Conservation (phyloP, 1,140 invertebrate species). For the Drosophila rufa region DNA sequence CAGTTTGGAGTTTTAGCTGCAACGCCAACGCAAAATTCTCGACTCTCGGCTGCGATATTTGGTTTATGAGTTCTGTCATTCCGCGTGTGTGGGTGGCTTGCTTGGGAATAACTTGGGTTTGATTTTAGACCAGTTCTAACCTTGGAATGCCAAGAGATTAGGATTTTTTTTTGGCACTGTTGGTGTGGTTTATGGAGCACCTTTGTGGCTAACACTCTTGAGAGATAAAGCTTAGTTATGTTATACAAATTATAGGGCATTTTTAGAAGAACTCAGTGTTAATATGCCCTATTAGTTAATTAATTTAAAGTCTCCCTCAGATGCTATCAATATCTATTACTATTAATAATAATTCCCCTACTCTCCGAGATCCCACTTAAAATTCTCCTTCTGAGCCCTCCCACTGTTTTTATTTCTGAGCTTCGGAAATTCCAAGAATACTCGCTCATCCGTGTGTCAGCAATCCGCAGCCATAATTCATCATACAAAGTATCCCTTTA, state of each 20-base stretch:
- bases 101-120: conserved; percentile 14
- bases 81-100: conserved; percentile 11
- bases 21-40: conserved; percentile 54
- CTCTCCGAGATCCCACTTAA: neutral
- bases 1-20: conserved; percentile 43
- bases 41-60: conserved; percentile 27
- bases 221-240: neutral
- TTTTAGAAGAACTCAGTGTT: neutral
- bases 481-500: conserved; percentile 20
- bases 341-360: neutral
- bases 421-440: conserved; percentile 37
- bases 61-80: conserved; percentile 48
- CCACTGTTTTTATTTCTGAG: conserved; percentile 5
- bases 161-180: neutral
- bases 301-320: neutral
- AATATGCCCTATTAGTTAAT: too few species aligned
- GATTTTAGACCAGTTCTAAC: conserved; percentile 19
- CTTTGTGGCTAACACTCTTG: neutral
- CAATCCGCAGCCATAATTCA: conserved; percentile 23
- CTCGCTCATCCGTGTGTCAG: conserved; percentile 9
- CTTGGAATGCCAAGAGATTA: conserved; percentile 28
- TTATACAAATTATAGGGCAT: neutral
- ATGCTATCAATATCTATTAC: neutral
- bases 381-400: neutral
- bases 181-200: neutral